phyloP scores from a whole-genome alignment of 1,140 invertebrate genomes.

The Phortica variegata region DNA sequence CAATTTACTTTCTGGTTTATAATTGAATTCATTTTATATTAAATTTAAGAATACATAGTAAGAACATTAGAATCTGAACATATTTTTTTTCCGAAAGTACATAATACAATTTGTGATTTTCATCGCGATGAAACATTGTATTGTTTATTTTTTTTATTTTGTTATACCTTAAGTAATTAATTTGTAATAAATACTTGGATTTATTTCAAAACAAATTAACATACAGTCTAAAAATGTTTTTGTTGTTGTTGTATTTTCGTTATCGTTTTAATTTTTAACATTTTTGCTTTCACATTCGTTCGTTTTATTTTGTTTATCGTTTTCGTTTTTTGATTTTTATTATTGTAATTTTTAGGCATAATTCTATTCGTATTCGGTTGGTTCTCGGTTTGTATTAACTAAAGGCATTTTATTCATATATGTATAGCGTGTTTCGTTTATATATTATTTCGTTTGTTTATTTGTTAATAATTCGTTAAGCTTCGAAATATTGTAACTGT shows the following conservation, averaged over 20 bases:
- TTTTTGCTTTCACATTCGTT: conserved; percentile 5
- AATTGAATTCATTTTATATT: conserved; percentile 1
- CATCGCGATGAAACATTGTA: conserved; percentile 1
- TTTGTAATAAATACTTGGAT: conserved; percentile 2
- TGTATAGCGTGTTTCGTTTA: background rate
- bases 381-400: too few relatives aligned
- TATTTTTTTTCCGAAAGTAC: too few relatives aligned
- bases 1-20: background rate
- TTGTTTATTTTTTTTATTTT: conserved; percentile 3
- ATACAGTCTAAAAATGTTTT: background rate
- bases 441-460: conserved; percentile 5
- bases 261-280: conserved; percentile 2
- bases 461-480: background rate
- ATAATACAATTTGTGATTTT: too few relatives aligned
- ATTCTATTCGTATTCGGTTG: too few relatives aligned
- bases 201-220: background rate
- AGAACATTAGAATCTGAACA: background rate
- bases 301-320: background rate
- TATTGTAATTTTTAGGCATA: too few relatives aligned
- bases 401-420: background rate
- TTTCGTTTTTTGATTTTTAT: too few relatives aligned
- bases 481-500: conserved; percentile 2
- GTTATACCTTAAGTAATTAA: conserved; percentile 1
- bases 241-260: conserved; percentile 1
- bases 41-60: background rate